These are phyloP conservation scores for Euzophera pinguis DNA, from an alignment of 2,888 invertebrate genomes.

Conservation along the genomic window DNA sequence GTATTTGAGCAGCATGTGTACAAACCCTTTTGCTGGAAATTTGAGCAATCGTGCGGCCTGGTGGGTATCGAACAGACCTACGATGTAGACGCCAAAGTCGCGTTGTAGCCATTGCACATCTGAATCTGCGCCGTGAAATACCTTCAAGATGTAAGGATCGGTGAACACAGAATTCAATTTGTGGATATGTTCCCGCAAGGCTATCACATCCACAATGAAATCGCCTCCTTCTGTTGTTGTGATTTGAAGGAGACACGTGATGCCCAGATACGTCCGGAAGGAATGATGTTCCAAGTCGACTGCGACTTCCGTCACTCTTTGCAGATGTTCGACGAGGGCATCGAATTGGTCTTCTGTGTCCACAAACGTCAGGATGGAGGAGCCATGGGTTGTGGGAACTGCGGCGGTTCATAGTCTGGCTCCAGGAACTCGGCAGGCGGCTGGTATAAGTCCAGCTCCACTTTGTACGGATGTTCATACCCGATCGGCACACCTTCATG, in stretches of 20 bases:
- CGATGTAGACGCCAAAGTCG: conserved; percentile 96
- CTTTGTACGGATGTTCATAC: conserved; percentile 93
- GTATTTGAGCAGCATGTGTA: conserved; percentile 88
- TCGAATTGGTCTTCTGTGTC: conserved; percentile 82
- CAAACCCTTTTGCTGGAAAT: conserved; percentile 85
- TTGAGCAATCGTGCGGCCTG: conserved; percentile 89
- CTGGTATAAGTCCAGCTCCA: conserved; percentile 87
- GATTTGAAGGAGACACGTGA: conserved; percentile 97
- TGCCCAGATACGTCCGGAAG: conserved; percentile 94
- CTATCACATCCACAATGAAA: conserved; percentile 93
- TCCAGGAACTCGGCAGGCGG: conserved; percentile 77
- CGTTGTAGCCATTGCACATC: conserved; percentile 97
- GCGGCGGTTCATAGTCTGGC: conserved; percentile 53
- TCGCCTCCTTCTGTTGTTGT: conserved; percentile 87
- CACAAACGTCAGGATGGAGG: conserved; percentile 85
- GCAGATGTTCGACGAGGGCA: conserved; percentile 83
- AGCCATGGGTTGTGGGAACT: conserved; percentile 62
- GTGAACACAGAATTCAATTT: conserved; percentile 94
- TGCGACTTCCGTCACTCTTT: conserved; percentile 86
- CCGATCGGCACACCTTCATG: conserved; percentile 80
- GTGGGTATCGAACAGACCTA: conserved; percentile 98
- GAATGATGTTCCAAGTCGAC: conserved; percentile 97
- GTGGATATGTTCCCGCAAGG: conserved; percentile 89
- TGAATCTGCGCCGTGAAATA: conserved; percentile 94
- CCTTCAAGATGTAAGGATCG: conserved; percentile 93